Evolutionary conservation across 1,140 invertebrate genomes (phyloP), one percentile per base, ranked within the genome.

Genomic region (Metaphire vulgaris): DNA sequence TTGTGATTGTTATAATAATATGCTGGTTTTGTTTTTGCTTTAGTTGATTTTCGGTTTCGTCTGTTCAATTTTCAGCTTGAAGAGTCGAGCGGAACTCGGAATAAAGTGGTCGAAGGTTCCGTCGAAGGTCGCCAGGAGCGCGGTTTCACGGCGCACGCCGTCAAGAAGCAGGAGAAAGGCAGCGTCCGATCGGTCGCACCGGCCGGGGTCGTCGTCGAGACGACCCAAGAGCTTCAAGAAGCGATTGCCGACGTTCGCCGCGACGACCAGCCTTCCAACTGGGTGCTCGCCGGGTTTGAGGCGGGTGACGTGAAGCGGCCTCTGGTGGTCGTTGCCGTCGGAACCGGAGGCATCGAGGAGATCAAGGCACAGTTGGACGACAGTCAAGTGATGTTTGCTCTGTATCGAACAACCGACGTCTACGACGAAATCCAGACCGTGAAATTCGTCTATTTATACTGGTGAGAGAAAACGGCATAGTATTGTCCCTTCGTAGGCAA

Each of bases 401-500:
- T 85, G 21, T 85, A 81, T 68, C 76, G 83, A 67, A 79, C 82
- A 2, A 81, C 82, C 1, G 83, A 84, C 75, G 76, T 80, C 31
- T 79, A 82, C 30, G 83, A 85, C 77, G 81, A 82, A 69, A 82
- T 83, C 66, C 79, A 80, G 34, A 85, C 82, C 21, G 83, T 85
- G 33, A 85, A 85, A 74, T 85, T 85, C 83, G 83, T 84, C 56
- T 85, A 81, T 69, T 84, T 85, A 66, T 77, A 80, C 16, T 85
- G 84, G 84, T 85, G 80, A 74, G 83, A 83, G 21, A 16, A 69
- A 66, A 6, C n/a, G 21, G 32, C 41, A 16, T 21, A 14, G n/a
- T n/a, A n/a, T n/a, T n/a, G n/a, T n/a, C 12, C 16, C 0, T 29
- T n/a, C 56, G 30, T 68, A 21, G 16, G 56, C 16, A 1, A 1